Percentiles rank a stretch among this genome's conserved stretches.
These are phyloP conservation scores for Orchesellides sinensis DNA, from an alignment of 2,888 invertebrate species.

Conservation along the genomic window DNA sequence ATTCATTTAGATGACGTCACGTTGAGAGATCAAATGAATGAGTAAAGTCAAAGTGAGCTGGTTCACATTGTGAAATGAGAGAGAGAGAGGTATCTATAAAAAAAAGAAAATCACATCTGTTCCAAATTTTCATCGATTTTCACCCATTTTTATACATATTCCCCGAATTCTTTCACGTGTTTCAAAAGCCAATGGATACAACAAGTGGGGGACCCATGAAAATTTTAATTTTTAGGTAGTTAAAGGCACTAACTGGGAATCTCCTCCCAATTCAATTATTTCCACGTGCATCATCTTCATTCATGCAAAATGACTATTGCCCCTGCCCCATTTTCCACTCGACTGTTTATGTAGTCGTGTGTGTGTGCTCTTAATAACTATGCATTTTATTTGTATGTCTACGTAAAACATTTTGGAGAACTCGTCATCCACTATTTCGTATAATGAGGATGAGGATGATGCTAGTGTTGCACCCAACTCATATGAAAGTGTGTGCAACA, in stretches of 20 bases:
- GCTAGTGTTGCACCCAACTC: conserved; percentile 43
- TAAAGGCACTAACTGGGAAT: conserved; percentile 67
- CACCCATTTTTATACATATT: conserved; percentile 20
- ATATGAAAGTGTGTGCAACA: background rate
- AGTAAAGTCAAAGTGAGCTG: conserved; percentile 16
- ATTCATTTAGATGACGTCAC: conserved; percentile 60
- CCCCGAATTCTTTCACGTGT: conserved; percentile 5
- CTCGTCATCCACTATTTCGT: conserved; percentile 16
- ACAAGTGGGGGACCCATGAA: conserved; percentile 16
- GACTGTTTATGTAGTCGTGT: too few relatives aligned
- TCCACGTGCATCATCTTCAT: conserved; percentile 72
- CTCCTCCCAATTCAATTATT: conserved; percentile 75
- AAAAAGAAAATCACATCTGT: conserved; percentile 70
- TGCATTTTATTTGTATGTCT: too few relatives aligned
- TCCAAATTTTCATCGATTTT: conserved; percentile 70
- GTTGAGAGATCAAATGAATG: conserved; percentile 37
- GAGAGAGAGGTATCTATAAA: conserved; percentile 39
- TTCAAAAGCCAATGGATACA: conserved; percentile 10
- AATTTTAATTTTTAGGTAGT: conserved; percentile 36
- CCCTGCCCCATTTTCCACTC: conserved; percentile 53
- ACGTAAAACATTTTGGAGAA: background rate
- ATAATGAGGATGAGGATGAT: conserved; percentile 48
- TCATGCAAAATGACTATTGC: conserved; percentile 54
- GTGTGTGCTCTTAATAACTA: too few relatives aligned
- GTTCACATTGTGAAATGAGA: background rate